Evolutionary conservation across 2,113 vertebrate species (phyloP), one percentile per base, ranked within the genome.

Genomic region (Alosa alosa): DNA sequence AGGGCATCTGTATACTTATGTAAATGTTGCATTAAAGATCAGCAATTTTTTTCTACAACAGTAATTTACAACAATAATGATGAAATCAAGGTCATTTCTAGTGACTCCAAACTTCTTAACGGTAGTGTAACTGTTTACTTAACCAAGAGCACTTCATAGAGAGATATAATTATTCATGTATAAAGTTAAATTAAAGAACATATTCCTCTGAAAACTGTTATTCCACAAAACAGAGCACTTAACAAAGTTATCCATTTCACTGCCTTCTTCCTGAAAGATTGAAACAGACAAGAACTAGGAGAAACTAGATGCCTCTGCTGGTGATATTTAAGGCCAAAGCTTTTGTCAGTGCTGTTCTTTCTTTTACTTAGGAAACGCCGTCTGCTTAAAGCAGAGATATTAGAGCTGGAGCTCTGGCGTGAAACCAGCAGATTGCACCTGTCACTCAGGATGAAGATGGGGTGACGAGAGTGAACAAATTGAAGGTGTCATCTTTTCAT

Each of bases 401-500:
- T 55, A 17, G 50, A 18, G 1, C 13, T 55, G 50, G 50, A 1
- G 6, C 64, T 31, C 7, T 0, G 7, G 13, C 25, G 7, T 13
- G 31, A 11, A 72, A 2, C 64, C 6, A 72, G 25, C 7, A 31
- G 64, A 72, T 72, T 72, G 5, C 25, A 25, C n/a, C 64, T 13
- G 64, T 25, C 64, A 72, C 7, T 31, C 64, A 72, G 64, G 25
- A 72, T 72, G 31, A 72, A 2, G 25, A 36, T 13, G 9, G 7
- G 2, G 64, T 72, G 25, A 72, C 36, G 64, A 31, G 64, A 25
- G 13, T 6, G 8, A 10, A 36, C 8, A 25, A 72, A 7, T 3
- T 25, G 64, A 72, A 31, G 64, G 64, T 72, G 64, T 72, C 25
- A 72, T 72, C 64, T 72, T 72, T 72, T 72, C 25, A 72, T 31